Conservation (phyloP, 2,113 vertebrate genomes). For the Prionailurus viverrinus region DNA sequence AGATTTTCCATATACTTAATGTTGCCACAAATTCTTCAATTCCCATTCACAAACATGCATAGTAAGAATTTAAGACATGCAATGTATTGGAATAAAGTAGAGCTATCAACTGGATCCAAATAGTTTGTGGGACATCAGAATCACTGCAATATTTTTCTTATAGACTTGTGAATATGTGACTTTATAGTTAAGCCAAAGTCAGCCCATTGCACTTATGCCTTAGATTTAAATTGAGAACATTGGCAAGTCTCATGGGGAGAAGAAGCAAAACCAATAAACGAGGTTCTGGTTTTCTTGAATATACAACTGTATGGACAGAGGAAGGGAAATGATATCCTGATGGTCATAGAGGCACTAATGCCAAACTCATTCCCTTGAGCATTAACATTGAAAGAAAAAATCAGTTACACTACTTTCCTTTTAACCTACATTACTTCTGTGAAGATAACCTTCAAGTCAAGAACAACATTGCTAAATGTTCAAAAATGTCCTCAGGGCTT, state of each 20-base stretch:
- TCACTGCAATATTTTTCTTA: conserved; percentile 57
- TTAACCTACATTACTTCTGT: background rate
- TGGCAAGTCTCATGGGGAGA: conserved; percentile 15
- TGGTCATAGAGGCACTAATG: background rate
- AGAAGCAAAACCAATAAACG: conserved; percentile 59
- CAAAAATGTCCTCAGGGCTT: background rate
- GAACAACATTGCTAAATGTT: background rate
- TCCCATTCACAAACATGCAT: conserved; percentile 51
- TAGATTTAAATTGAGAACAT: conserved; percentile 69
- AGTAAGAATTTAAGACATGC: conserved; percentile 53
- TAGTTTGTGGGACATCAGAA: conserved; percentile 65
- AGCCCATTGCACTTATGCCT: conserved; percentile 56
- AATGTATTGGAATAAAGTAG: conserved; percentile 51
- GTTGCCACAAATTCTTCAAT: conserved; percentile 40
- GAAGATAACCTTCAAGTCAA: conserved; percentile 43
- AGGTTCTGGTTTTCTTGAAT: conserved; percentile 66
- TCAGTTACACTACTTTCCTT: background rate
- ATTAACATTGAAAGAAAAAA: background rate
- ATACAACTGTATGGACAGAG: conserved; percentile 28
- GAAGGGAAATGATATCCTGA: conserved; percentile 37
- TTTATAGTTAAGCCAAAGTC: conserved; percentile 74
- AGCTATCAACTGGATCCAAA: conserved; percentile 53
- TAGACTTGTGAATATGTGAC: conserved; percentile 53
- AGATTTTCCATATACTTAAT: background rate
- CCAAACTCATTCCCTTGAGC: conserved; percentile 34